Conservation (phyloP, 1,140 invertebrate genomes). For the Drosophila ironensis region DNA sequence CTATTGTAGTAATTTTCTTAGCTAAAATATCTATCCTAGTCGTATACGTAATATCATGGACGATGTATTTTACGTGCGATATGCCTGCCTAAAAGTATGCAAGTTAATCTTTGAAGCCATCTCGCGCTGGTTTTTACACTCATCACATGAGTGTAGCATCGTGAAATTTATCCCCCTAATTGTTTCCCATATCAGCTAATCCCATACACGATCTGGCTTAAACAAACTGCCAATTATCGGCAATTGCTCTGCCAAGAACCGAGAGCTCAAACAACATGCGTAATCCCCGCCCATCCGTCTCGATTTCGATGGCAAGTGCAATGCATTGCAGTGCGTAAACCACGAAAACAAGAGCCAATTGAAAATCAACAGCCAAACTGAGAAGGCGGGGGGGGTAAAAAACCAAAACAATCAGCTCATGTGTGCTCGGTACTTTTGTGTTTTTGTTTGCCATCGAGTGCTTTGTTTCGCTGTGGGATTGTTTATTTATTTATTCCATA, state of each 20-base stretch:
- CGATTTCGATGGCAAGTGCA: constrained; percentile 1
- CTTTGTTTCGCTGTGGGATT: constrained; percentile 19
- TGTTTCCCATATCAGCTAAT: background rate
- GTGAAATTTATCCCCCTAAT: background rate
- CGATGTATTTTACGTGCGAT: no score
- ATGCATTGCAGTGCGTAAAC: constrained; percentile 33
- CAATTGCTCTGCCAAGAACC: constrained; percentile 1
- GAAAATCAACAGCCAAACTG: constrained; percentile 12
- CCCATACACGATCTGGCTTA: background rate
- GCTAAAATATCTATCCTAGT: no score
- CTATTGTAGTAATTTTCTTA: background rate
- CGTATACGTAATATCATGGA: no score
- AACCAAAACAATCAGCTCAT: constrained; percentile 46
- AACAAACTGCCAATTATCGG: background rate
- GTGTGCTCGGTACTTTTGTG: background rate
- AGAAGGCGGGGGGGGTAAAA: no score
- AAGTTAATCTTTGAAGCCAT: no score
- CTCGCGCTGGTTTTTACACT: no score
- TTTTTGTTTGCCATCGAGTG: background rate
- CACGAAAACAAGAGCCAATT: constrained; percentile 10
- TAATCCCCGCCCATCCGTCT: background rate
- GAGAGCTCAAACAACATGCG: background rate
- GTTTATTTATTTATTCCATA: constrained; percentile 54
- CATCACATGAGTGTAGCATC: no score
- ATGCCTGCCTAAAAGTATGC: no score